These are phyloP conservation scores for Hoplodrina blanda DNA, from an alignment of 2,888 invertebrate species.

Conservation along the genomic window DNA sequence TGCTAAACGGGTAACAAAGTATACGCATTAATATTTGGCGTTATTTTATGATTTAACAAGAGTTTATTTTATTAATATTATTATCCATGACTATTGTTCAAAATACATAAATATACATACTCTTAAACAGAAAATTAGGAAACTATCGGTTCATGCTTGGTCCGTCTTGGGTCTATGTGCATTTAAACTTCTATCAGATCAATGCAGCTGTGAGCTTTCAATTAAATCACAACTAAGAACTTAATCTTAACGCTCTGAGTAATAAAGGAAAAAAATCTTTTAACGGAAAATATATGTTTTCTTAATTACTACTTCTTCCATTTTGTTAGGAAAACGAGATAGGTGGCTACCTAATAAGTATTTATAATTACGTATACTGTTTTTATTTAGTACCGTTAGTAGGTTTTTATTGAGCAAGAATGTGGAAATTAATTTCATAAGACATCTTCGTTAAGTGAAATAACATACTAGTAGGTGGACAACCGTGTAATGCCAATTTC, in stretches of 20 bases:
- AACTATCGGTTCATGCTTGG: background rate
- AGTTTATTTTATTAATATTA: background rate
- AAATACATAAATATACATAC: background rate
- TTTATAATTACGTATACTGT: slow-evolving; percentile 47
- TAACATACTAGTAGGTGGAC: slow-evolving; percentile 40
- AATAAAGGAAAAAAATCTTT: slow-evolving; percentile 27
- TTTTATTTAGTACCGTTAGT: slow-evolving; percentile 52
- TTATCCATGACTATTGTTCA: background rate
- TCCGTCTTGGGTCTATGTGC: background rate
- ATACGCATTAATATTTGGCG: background rate
- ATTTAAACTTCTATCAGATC: slow-evolving; percentile 8
- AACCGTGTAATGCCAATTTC: slow-evolving; percentile 56
- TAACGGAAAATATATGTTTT: slow-evolving; percentile 49
- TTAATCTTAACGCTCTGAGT: slow-evolving; percentile 11
- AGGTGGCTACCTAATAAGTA: slow-evolving; percentile 16
- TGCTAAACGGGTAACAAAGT: background rate
- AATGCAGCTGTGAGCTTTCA: slow-evolving; percentile 15
- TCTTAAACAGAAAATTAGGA: background rate
- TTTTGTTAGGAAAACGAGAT: slow-evolving; percentile 38
- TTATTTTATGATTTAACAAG: background rate
- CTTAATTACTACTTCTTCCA: slow-evolving; percentile 50
- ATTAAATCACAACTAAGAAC: slow-evolving; percentile 14
- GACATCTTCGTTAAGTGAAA: slow-evolving; percentile 56
- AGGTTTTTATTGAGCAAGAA: slow-evolving; percentile 49
- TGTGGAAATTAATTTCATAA: slow-evolving; percentile 53